A percentile compares a stretch with the other conserved stretches of the same genome.
These are phyloP conservation scores for Acrobasis suavella DNA, from an alignment of 2,888 invertebrate genomes.

Conservation along the genomic window DNA sequence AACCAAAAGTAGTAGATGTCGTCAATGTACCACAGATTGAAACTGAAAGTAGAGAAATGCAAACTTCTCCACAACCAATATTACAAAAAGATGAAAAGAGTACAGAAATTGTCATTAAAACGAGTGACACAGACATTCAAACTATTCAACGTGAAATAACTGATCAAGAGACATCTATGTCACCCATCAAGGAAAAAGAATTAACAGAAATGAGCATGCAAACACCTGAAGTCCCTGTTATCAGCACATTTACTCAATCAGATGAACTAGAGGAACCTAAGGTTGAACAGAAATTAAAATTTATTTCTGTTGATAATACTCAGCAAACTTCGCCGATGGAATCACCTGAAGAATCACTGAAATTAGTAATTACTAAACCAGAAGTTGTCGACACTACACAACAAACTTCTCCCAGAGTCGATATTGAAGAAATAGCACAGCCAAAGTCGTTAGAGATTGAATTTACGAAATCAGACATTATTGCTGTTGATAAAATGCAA, in stretches of 20 bases:
- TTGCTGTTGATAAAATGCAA: conserved; percentile 35
- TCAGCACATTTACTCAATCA: conserved; percentile 69
- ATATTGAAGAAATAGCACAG: conserved; percentile 3
- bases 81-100: conserved; percentile 63
- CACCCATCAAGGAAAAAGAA: conserved; percentile 58
- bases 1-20: conserved; percentile 43
- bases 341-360: conserved; percentile 38
- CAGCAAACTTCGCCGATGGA: conserved; percentile 52
- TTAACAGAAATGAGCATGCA: conserved; percentile 62
- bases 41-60: conserved; percentile 75
- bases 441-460: not conserved
- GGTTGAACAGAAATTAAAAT: conserved; percentile 33
- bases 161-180: conserved; percentile 68
- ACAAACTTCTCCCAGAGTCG: conserved; percentile 51
- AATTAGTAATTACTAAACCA: conserved; percentile 37
- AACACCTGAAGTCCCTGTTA: conserved; percentile 64
- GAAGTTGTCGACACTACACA: conserved; percentile 49
- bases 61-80: conserved; percentile 77
- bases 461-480: conserved; percentile 28
- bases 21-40: conserved; percentile 60
- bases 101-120: conserved; percentile 64
- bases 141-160: conserved; percentile 56
- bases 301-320: conserved; percentile 47
- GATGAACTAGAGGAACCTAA: conserved; percentile 49
- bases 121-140: conserved; percentile 67